phyloP scores from a whole-genome alignment of 2,113 vertebrate genomes.

The Paradoxurus hermaphroditus region DNA sequence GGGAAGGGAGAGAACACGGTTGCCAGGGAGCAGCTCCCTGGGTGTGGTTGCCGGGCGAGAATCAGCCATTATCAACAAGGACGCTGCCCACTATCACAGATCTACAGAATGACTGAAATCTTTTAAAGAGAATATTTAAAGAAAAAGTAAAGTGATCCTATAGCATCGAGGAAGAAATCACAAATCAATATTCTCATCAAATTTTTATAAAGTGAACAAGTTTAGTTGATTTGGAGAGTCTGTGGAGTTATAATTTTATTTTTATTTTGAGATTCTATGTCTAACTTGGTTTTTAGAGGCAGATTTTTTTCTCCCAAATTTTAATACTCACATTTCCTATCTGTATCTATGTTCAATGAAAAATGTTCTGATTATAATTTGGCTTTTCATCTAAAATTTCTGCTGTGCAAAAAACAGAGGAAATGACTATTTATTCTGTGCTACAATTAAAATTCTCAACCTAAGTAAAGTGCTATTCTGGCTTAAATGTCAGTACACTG shows the following conservation, averaged over 20 bases:
- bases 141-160: background rate
- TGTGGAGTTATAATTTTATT: background rate
- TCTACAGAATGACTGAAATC: background rate
- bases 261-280: background rate
- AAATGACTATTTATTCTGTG: background rate
- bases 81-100: background rate
- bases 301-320: conserved; percentile 22
- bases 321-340: background rate
- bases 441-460: background rate
- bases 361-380: background rate
- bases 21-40: background rate
- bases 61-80: background rate
- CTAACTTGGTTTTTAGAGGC: background rate
- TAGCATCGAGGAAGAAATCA: background rate
- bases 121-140: background rate
- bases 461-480: background rate
- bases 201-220: background rate
- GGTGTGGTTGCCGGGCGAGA: background rate
- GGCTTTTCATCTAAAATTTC: conserved; percentile 12
- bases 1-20: background rate
- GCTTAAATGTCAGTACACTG: background rate
- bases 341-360: background rate
- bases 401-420: background rate
- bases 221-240: background rate
- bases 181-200: background rate